Evolutionary conservation across 2,888 invertebrate genomes (phyloP), one percentile per base, ranked within the genome.

Genomic region (Apotomis capreana): DNA sequence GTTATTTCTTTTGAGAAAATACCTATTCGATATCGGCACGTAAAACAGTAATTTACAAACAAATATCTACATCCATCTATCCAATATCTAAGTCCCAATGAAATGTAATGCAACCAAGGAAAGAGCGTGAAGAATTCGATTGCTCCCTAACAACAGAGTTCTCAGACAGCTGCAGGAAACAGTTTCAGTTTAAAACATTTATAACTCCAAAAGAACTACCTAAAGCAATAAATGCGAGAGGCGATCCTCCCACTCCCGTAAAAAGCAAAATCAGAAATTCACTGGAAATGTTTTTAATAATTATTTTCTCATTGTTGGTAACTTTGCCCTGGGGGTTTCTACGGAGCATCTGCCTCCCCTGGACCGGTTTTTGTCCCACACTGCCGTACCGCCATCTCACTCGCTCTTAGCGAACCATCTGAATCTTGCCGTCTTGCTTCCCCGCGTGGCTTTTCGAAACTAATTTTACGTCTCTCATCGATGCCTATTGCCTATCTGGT

Each of bases 341-440:
- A 83, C 81, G 79, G 80, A 83, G 85, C 92, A 92, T 92, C 92
- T 92, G 92, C 92, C 85, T 89, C 90, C 90, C 87, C 78, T 81
- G 83, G 89, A 92, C 92, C 92, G 92, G 92, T 92, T 82, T 87
- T 87, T 87, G 84, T 86, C 85, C 86, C 84, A 85, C 83, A 86
- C 82, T 81, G 79, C 78, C 77, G 80, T 81, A 69, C 76, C 69
- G 55, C 78, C 74, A 57, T 88, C 90, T 82, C 89, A 76, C 75
- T 92, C 85, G 76, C 76, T 77, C 88, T 54, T 67, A 37, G 10
- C 15, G n/a, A 3, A 10, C 49, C n/a, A 54, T 58, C 73, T 54
- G 70, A 59, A 76, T 82, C 77, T 26, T 62, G 67, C 79, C 74
- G 61, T 89, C 89, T 80, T 86, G 74, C 77, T 92, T 84, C 73